A percentile compares a stretch with the other conserved stretches of the same genome.
These are phyloP conservation scores for Cheilosia vulpina DNA, from an alignment of 2,888 invertebrate genomes.

Conservation along the genomic window DNA sequence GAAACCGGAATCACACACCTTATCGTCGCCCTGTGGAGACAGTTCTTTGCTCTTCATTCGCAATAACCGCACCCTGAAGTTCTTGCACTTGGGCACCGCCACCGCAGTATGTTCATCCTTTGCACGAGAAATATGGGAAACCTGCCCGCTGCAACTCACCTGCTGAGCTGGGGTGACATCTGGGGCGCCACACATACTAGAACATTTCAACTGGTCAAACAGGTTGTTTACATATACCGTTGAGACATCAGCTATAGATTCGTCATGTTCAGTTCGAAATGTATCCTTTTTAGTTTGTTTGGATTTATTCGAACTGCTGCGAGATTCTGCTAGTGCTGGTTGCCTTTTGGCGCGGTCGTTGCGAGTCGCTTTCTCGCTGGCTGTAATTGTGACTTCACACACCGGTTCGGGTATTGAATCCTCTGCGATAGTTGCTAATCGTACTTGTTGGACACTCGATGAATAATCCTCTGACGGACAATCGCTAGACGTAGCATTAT, in stretches of 20 bases:
- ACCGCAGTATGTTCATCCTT: neutral
- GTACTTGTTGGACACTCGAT: slow-evolving; percentile 22
- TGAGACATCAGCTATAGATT: slow-evolving; percentile 56
- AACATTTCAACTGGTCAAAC: slow-evolving; percentile 58
- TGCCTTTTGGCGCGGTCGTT: neutral
- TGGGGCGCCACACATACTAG: slow-evolving; percentile 5
- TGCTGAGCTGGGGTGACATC: neutral
- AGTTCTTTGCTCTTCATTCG: slow-evolving; percentile 12
- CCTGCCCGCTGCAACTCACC: slow-evolving; percentile 42
- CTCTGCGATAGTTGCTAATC: slow-evolving; percentile 29
- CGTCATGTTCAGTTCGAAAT: slow-evolving; percentile 50
- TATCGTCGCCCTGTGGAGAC: slow-evolving; percentile 8
- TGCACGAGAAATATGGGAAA: slow-evolving; percentile 14
- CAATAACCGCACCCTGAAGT: slow-evolving; percentile 12
- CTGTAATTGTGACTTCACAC: neutral
- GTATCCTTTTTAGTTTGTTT: neutral
- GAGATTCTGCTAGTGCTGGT: slow-evolving; percentile 31
- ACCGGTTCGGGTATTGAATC: slow-evolving; percentile 8
- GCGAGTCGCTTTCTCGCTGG: neutral
- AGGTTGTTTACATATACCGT: slow-evolving; percentile 44
- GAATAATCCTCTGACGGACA: neutral
- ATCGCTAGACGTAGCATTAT: neutral
- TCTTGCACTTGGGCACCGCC: slow-evolving; percentile 19
- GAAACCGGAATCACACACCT: slow-evolving; percentile 58
- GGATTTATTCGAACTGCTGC: slow-evolving; percentile 7